Conservation (phyloP, 2,888 invertebrate genomes). For the Bimastos eiseni region DNA sequence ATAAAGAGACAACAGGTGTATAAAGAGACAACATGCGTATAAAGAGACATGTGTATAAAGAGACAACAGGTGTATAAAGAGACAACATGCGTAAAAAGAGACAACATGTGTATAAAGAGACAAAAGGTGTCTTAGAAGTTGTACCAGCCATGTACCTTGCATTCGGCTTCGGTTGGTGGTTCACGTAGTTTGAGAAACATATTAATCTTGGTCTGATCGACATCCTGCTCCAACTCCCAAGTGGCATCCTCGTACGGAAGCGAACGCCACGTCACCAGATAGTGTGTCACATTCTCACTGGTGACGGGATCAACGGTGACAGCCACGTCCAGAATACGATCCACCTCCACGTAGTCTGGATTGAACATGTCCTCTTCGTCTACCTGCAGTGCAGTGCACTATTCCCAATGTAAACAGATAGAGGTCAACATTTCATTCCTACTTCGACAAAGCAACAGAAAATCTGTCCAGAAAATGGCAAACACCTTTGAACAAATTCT, state of each 20-base stretch:
- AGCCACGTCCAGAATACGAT: conserved; percentile 83
- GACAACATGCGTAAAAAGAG: background rate
- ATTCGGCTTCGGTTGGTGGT: conserved; percentile 30
- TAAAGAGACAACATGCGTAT: too few relatives aligned
- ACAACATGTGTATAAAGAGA: background rate
- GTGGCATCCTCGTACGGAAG: conserved; percentile 97
- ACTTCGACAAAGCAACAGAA: background rate
- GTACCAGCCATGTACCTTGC: conserved; percentile 15
- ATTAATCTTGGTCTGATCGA: conserved; percentile 82
- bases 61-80: background rate
- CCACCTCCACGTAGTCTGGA: conserved; percentile 96
- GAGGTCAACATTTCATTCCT: background rate
- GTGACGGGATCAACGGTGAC: conserved; percentile 49
- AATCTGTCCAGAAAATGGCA: background rate
- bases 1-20: background rate
- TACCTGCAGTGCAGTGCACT: conserved; percentile 28
- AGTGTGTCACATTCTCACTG: conserved; percentile 68
- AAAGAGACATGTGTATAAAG: too few relatives aligned
- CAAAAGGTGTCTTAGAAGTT: background rate
- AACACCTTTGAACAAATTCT: background rate
- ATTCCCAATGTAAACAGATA: background rate
- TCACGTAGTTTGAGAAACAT: conserved; percentile 30
- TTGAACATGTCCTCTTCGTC: conserved; percentile 94
- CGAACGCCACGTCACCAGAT: conserved; percentile 96
- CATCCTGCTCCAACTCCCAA: conserved; percentile 96